These are phyloP conservation scores for Drosophila sproati DNA, from an alignment of 1,140 invertebrate species.

Conservation along the genomic window DNA sequence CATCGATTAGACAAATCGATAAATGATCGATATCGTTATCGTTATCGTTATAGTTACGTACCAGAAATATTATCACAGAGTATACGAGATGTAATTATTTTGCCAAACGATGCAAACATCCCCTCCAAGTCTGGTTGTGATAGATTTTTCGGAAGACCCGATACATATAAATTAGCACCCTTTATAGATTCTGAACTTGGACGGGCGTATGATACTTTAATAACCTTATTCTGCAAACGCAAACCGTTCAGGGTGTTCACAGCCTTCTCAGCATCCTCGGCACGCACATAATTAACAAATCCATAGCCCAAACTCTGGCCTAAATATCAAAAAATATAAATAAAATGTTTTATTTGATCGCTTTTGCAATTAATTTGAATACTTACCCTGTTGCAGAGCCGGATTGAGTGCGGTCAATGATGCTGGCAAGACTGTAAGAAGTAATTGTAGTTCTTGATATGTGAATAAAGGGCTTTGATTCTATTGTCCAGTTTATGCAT, in stretches of 20 bases:
- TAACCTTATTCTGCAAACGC: conserved; percentile 94
- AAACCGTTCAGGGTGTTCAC: conserved; percentile 94
- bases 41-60: conserved; percentile 28
- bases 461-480: neutral
- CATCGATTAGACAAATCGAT: neutral
- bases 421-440: conserved; percentile 77
- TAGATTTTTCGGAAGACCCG: conserved; percentile 93
- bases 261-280: conserved; percentile 94
- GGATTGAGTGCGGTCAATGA: conserved; percentile 83
- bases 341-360: neutral
- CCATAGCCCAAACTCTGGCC: conserved; percentile 96
- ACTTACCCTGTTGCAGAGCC: conserved; percentile 80
- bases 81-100: conserved; percentile 94
- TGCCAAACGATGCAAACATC: conserved; percentile 92
- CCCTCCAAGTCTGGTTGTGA: conserved; percentile 93
- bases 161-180: conserved; percentile 95
- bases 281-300: conserved; percentile 94
- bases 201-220: conserved; percentile 95
- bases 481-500: neutral
- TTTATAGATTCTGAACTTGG: conserved; percentile 95
- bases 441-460: neutral
- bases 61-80: conserved; percentile 94
- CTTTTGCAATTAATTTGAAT: neutral
- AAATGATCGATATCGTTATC: neutral
- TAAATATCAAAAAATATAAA: conserved; percentile 50